Conservation (phyloP, 2,797 vertebrate genomes). For the Pangasius krempfi region DNA sequence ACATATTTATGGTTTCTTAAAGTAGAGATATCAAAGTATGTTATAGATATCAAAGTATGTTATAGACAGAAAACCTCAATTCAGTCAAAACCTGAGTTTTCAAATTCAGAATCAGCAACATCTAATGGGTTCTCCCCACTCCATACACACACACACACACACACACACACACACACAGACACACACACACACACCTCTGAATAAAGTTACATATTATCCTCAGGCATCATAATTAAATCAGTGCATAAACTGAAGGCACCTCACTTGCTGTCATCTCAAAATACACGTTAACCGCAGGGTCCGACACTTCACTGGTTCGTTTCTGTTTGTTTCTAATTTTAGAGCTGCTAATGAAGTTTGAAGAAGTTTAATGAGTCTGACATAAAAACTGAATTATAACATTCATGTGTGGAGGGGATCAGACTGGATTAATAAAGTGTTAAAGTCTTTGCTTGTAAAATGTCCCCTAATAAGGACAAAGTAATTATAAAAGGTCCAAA, state of each 20-base stretch:
- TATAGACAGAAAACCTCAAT: not conserved
- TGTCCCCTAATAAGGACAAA: not conserved
- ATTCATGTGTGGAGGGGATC: conserved; percentile 9
- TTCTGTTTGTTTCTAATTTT: conserved; percentile 51
- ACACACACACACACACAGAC: too few species aligned
- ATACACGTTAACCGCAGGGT: conserved; percentile 39
- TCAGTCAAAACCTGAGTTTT: not conserved
- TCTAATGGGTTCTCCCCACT: not conserved
- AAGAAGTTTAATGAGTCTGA: conserved; percentile 43
- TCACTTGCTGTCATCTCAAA: conserved; percentile 23
- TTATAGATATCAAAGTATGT: too few species aligned
- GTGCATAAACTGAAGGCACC: conserved; percentile 20
- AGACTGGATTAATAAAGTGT: conserved; percentile 33
- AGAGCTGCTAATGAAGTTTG: conserved; percentile 41
- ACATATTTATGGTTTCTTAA: not conserved
- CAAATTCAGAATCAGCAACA: conserved; percentile 39
- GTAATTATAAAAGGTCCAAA: conserved; percentile 16
- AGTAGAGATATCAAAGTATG: not conserved
- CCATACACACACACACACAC: not conserved
- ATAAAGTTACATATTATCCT: conserved; percentile 23
- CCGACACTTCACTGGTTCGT: conserved; percentile 38
- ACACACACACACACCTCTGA: not conserved
- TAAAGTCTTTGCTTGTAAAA: conserved; percentile 8
- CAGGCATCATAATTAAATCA: conserved; percentile 39
- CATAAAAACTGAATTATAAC: conserved; percentile 35